Evolutionary conservation across 2,797 vertebrate species (phyloP).

Genomic region (Furcifer pardalis): DNA sequence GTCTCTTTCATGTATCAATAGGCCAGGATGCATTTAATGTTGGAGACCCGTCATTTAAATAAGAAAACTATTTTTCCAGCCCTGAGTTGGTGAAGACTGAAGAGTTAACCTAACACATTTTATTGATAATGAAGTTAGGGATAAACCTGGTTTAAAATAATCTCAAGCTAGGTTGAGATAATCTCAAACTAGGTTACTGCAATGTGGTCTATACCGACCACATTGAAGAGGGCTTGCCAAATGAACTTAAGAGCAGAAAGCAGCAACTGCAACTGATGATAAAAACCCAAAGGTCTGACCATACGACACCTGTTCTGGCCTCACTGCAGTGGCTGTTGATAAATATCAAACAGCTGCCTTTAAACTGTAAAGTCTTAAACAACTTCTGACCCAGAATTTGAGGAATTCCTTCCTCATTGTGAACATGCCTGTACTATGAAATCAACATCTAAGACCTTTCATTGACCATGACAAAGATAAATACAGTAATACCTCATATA

Average conservation of each 20-base stretch:
- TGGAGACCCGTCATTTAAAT: background rate
- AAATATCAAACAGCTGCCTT: background rate
- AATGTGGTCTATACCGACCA: background rate
- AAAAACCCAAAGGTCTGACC: background rate
- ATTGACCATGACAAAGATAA: too few relatives aligned
- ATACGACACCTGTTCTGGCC: background rate
- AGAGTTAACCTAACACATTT: background rate
- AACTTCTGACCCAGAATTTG: background rate
- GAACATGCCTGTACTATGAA: background rate
- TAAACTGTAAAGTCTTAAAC: background rate
- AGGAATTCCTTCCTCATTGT: background rate
- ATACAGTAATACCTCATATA: too few relatives aligned
- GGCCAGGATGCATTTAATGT: background rate
- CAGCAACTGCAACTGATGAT: background rate
- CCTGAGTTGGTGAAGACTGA: background rate
- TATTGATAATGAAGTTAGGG: background rate
- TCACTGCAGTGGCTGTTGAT: background rate
- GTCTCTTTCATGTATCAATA: background rate
- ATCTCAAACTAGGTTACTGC: background rate
- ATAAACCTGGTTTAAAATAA: background rate
- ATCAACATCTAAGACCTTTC: background rate
- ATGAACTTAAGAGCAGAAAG: background rate
- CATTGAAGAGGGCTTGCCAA: background rate
- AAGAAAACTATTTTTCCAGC: background rate
- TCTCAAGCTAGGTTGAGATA: background rate